Base-by-base conservation (phyloP, 1,140 invertebrate genomes). In the Drosophila pseudoobscura region DNA sequence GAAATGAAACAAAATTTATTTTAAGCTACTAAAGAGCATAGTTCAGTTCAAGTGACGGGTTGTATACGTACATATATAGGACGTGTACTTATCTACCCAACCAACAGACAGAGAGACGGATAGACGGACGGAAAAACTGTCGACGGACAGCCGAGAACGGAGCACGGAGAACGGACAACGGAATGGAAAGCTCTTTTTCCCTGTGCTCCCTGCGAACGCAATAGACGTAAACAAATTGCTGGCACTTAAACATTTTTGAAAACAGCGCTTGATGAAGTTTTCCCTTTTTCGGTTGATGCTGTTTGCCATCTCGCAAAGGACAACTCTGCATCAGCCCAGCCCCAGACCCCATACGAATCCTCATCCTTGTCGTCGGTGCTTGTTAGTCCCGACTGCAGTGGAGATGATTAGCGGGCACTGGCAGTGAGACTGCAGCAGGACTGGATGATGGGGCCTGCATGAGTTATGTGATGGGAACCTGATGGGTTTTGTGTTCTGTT, bases 221-320 rank as follows among this genome's bases (percentile, higher is more conserved):
- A 77, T 76, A 77, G 78, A 80, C 78, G 73, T 73, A 80, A 80
- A 80, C 78, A 80, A 80, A 80, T 80, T 80, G 78, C 78, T 63
- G 78, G 73, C 78, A 80, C 78, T 80, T 80, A 80, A 82, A 77
- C 78, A 82, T 82, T 80, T 80, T 80, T 75, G 78, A 71, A 80
- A 80, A 76, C 78, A 76, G 56, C 66, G 78, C 78, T 80, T 80
- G 72, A 80, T 80, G 78, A 80, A 80, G 65, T 80, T 80, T 80
- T 71, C 66, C 64, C 66, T 57, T 70, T 68, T 70, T 70, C 51
- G 66, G 66, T 57, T 29, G 52, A 70, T 79, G 71, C 44, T 65
- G 61, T 46, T 41, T 56, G 55, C 15, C 24, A 50, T 24, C 13
- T n/a, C 26, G 49, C 31, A 39, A 3, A 39, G 35, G 35, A 39